Percentiles rank a stretch among this genome's conserved stretches.
Evolutionary conservation across 2,113 vertebrate genomes (phyloP).

Genomic region (Leuciscus idus): DNA sequence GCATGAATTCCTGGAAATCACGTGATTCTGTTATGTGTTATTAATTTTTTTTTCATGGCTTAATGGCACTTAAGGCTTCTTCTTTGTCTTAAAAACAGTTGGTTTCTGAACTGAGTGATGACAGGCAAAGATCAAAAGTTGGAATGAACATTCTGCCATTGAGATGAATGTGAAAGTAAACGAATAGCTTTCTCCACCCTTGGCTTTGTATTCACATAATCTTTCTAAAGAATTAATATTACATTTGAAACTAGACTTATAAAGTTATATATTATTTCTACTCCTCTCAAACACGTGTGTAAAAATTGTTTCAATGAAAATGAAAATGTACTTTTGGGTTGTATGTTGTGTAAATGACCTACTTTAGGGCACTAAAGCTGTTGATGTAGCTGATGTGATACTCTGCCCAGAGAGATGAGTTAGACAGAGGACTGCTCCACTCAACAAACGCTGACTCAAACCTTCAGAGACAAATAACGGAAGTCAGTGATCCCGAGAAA

Average conservation of each 20-base stretch:
- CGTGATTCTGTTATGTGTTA: neutral
- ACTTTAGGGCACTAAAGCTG: slow-evolving; percentile 73
- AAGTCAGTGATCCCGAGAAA: neutral
- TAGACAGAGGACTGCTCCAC: slow-evolving; percentile 44
- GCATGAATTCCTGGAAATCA: slow-evolving; percentile 32
- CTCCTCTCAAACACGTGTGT: neutral
- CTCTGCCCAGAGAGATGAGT: slow-evolving; percentile 55
- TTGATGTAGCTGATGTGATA: slow-evolving; percentile 77
- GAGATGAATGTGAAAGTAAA: neutral
- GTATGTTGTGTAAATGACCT: slow-evolving; percentile 52
- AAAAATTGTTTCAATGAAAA: neutral
- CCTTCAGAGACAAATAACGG: slow-evolving; percentile 56
- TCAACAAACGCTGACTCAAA: slow-evolving; percentile 64
- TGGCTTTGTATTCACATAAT: neutral
- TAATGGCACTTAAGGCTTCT: neutral
- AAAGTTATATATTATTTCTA: neutral
- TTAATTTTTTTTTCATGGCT: neutral
- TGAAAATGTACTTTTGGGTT: neutral
- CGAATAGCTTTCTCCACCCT: neutral
- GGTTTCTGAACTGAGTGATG: neutral
- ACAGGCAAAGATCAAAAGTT: neutral
- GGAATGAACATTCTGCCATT: neutral
- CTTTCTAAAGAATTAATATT: neutral
- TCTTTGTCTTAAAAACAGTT: neutral
- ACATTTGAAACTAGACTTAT: neutral